These are phyloP conservation scores for Volucella inflata DNA, from an alignment of 2,888 invertebrate genomes.

Conservation along the genomic window DNA sequence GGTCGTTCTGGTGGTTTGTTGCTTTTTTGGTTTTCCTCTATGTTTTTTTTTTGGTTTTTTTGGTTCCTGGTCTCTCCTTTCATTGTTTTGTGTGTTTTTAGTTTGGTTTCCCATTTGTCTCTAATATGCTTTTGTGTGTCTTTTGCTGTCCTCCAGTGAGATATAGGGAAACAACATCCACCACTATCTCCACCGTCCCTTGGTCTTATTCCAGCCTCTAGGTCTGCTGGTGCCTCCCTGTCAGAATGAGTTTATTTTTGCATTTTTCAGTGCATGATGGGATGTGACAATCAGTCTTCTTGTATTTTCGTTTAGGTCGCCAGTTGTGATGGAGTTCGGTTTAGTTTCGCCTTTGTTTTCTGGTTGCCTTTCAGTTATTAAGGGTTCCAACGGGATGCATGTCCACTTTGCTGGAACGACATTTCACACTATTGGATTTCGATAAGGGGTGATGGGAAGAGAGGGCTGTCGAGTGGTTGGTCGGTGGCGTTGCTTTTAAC, in stretches of 20 bases:
- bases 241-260: slow-evolving; percentile 72
- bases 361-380: slow-evolving; percentile 20
- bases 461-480: slow-evolving; percentile 11
- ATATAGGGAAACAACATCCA: slow-evolving; percentile 17
- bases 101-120: slow-evolving; percentile 56
- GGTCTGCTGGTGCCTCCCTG: slow-evolving; percentile 29
- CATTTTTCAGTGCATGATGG: slow-evolving; percentile 74
- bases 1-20: slow-evolving; percentile 20
- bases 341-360: neutral
- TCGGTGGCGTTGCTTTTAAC: slow-evolving; percentile 49
- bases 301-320: slow-evolving; percentile 69
- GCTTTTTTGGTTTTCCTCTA: neutral
- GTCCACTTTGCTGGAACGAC: slow-evolving; percentile 52
- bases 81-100: slow-evolving; percentile 55
- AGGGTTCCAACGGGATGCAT: slow-evolving; percentile 47
- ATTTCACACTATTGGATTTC: slow-evolving; percentile 69
- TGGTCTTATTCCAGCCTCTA: neutral
- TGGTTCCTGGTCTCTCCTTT: slow-evolving; percentile 30
- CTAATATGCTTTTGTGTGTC: slow-evolving; percentile 49
- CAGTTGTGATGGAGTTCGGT: slow-evolving; percentile 41
- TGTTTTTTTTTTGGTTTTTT: neutral
- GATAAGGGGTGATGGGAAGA: slow-evolving; percentile 8
- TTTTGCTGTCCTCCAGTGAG: slow-evolving; percentile 38
- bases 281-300: slow-evolving; percentile 74
- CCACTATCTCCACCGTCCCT: too few species aligned